Base-by-base conservation (phyloP, 2,888 invertebrate genomes). In the Ectobius pallidus region DNA sequence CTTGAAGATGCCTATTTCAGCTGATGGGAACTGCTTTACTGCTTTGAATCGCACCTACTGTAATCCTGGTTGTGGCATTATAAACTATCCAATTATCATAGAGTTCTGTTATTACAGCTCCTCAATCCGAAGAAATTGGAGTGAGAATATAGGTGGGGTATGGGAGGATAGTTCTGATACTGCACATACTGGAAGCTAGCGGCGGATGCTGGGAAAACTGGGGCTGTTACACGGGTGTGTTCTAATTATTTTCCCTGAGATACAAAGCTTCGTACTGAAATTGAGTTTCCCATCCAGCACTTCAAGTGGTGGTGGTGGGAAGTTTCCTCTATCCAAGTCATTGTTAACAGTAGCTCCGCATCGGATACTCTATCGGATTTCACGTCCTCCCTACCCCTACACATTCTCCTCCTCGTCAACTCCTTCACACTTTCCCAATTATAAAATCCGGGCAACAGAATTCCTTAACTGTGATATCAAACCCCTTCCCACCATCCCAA, bases 391-490 rank as follows among this genome's bases (percentile, higher is more conserved):
- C 46, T 9, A 20, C 55, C 25, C 55, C 22, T 20, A 22, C 55
- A 34, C 34, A n/a, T n/a, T 25, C 9, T 1, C 20, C 16, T 22
- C 25, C 42, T 42, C 63, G 22, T 11, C 63, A 22, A 14, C 42
- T 63, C 18, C 63, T 63, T 22, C 63, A 63, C 42, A 46, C 65
- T 65, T 46, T 65, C 65, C 65, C 65, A 65, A 65, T 65, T 65
- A 65, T 46, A 65, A 65, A 65, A 65, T 65, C 46, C 65, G 30
- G 63, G 46, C 46, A 44, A 65, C 46, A 65, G 65, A 65, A 65
- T 65, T 65, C 44, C 65, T 65, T 44, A 65, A 65, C 65, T 46
- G 44, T 46, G 42, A 65, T 65, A 44, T 42, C 44, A 34, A 14
- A 16, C 18, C 46, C 11, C 18, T 16, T 25, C 30, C 30, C 30